A percentile compares a stretch with the other conserved stretches of the same genome.
Conservation (phyloP, 2,888 invertebrate genomes). For the Phlogophora meticulosa region DNA sequence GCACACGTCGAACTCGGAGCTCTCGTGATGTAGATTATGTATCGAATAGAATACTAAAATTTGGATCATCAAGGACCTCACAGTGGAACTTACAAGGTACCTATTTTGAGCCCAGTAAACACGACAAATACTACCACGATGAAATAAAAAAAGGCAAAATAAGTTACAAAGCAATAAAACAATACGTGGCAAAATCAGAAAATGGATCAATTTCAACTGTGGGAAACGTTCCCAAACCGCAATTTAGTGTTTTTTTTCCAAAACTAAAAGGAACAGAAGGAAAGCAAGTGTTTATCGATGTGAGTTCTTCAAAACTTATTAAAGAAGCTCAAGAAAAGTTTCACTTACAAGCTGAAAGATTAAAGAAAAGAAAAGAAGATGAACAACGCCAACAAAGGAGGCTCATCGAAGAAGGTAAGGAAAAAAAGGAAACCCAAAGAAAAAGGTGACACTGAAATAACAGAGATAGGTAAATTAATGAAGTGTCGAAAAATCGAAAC, state of each 20-base stretch:
- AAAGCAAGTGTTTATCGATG: slow-evolving; percentile 42
- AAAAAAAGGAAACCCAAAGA: too few relatives aligned
- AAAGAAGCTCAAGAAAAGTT: slow-evolving; percentile 71
- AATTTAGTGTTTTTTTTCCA: slow-evolving; percentile 75
- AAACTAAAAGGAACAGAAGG: slow-evolving; percentile 57
- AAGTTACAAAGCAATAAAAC: slow-evolving; percentile 3
- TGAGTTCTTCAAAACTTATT: slow-evolving; percentile 78
- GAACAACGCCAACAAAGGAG: slow-evolving; percentile 61
- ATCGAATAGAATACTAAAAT: not conserved
- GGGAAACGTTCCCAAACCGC: slow-evolving; percentile 1
- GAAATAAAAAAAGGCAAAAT: slow-evolving; percentile 13
- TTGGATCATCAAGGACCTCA: slow-evolving; percentile 2
- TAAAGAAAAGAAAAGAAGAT: slow-evolving; percentile 13
- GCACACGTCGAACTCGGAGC: not conserved
- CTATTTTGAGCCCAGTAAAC: not conserved
- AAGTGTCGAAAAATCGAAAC: too few relatives aligned
- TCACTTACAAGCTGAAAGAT: slow-evolving; percentile 10
- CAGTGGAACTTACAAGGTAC: too few relatives aligned
- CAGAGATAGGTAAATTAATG: too few relatives aligned
- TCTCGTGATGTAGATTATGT: not conserved
- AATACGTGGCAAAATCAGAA: not conserved
- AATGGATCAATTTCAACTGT: not conserved
- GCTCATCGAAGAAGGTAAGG: too few relatives aligned
- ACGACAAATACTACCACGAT: slow-evolving; percentile 19
- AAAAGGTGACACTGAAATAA: too few relatives aligned